A percentile compares a stretch with the other conserved stretches of the same genome.
Evolutionary conservation across 2,888 invertebrate genomes (phyloP).

Genomic region (Norana najaformis): DNA sequence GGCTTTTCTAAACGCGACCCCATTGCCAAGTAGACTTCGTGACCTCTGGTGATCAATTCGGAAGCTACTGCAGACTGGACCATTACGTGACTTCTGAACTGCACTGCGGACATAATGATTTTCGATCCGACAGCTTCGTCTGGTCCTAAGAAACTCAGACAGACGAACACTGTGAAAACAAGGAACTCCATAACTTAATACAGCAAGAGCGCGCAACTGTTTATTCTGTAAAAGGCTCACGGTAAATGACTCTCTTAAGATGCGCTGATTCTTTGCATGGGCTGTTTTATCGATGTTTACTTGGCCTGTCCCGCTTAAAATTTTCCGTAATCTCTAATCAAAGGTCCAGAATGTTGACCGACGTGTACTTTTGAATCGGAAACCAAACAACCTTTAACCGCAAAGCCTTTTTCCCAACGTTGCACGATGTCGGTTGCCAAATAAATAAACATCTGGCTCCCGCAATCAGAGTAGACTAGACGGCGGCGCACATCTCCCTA

Average conservation of each 20-base stretch:
- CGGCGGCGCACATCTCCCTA: too few relatives aligned
- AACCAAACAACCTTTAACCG: too few relatives aligned
- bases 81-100: conserved; percentile 22
- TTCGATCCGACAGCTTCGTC: background rate
- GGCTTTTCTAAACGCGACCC: background rate
- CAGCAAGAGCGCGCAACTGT: background rate
- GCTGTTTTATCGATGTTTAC: too few relatives aligned
- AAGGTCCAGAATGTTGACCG: too few relatives aligned
- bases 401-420: too few relatives aligned
- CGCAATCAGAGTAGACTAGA: too few relatives aligned
- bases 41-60: conserved; percentile 31
- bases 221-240: background rate
- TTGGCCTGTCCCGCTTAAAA: too few relatives aligned
- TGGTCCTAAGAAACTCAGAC: background rate
- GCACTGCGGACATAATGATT: conserved; percentile 29
- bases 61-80: conserved; percentile 16
- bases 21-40: conserved; percentile 33
- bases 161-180: background rate
- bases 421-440: too few relatives aligned
- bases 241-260: background rate
- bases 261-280: too few relatives aligned
- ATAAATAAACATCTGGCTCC: too few relatives aligned
- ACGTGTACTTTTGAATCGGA: too few relatives aligned
- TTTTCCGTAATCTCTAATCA: too few relatives aligned
- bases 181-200: background rate